Conservation (phyloP, 2,888 invertebrate genomes). For the Stenoptilia bipunctidactyla region DNA sequence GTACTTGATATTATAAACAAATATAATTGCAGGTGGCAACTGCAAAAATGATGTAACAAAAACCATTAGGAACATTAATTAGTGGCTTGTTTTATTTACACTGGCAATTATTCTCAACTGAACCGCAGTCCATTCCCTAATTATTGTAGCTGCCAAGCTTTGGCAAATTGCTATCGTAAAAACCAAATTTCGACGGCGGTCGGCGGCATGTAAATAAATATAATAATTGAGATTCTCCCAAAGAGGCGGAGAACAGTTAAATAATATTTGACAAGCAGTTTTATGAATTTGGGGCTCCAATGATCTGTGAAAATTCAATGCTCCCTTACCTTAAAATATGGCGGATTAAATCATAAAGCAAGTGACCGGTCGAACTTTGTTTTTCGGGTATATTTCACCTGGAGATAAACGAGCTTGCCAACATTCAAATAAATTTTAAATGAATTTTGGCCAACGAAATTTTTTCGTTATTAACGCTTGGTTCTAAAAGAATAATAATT, state of each 20-base stretch:
- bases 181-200: slow-evolving; percentile 33
- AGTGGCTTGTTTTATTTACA: slow-evolving; percentile 13
- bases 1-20: too few species aligned
- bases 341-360: too few species aligned
- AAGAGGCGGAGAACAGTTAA: slow-evolving; percentile 36
- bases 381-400: too few species aligned
- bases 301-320: slow-evolving; percentile 19
- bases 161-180: slow-evolving; percentile 40
- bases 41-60: background rate
- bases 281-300: slow-evolving; percentile 35
- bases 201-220: slow-evolving; percentile 40
- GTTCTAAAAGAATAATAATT: too few species aligned
- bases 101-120: slow-evolving; percentile 19
- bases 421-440: too few species aligned
- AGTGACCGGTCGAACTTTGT: too few species aligned
- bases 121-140: slow-evolving; percentile 23
- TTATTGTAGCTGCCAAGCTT: slow-evolving; percentile 27
- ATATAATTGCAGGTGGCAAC: too few species aligned
- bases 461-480: too few species aligned
- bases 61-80: background rate
- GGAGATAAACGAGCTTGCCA: too few species aligned
- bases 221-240: slow-evolving; percentile 32
- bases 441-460: too few species aligned
- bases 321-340: too few species aligned
- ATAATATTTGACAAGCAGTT: slow-evolving; percentile 56